Percentiles rank a stretch among this genome's conserved stretches.
Evolutionary conservation across 2,888 invertebrate species (phyloP).

Genomic region (Nemoura dubitans): DNA sequence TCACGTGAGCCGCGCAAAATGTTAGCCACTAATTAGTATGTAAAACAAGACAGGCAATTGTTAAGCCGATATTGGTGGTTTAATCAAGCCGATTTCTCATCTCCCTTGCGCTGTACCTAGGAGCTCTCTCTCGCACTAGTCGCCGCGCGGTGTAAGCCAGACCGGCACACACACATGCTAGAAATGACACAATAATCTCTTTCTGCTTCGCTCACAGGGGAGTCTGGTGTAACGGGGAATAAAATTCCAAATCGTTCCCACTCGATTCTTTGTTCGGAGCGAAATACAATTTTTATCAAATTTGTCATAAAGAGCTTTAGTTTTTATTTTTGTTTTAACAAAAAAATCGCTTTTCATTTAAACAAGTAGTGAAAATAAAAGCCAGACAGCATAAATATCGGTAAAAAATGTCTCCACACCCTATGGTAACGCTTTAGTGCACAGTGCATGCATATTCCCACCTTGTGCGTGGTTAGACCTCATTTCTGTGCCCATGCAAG

Average conservation of each 20-base stretch:
- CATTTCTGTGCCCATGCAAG: not conserved
- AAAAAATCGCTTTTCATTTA: not conserved
- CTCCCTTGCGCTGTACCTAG: not conserved
- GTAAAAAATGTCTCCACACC: too few relatives aligned
- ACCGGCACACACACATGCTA: not conserved
- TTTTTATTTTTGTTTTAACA: not conserved
- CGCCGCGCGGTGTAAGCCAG: not conserved
- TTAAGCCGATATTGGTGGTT: constrained; percentile 12
- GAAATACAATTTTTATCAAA: not conserved
- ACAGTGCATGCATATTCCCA: not conserved
- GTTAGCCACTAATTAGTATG: not conserved
- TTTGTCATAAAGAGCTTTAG: not conserved
- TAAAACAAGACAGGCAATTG: constrained; percentile 5
- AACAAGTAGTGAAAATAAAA: not conserved
- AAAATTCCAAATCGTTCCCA: not conserved
- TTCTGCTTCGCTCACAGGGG: not conserved
- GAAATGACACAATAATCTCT: constrained; percentile 12
- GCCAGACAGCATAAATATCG: too few relatives aligned
- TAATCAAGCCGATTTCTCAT: not conserved
- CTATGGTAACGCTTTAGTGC: too few relatives aligned
- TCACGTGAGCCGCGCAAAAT: not conserved
- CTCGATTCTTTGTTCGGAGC: not conserved
- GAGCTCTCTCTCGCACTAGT: not conserved
- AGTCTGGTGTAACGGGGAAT: not conserved
- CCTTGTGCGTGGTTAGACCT: not conserved